Base-by-base conservation (phyloP, 2,888 invertebrate genomes). In the Oegoconia quadripuncta region DNA sequence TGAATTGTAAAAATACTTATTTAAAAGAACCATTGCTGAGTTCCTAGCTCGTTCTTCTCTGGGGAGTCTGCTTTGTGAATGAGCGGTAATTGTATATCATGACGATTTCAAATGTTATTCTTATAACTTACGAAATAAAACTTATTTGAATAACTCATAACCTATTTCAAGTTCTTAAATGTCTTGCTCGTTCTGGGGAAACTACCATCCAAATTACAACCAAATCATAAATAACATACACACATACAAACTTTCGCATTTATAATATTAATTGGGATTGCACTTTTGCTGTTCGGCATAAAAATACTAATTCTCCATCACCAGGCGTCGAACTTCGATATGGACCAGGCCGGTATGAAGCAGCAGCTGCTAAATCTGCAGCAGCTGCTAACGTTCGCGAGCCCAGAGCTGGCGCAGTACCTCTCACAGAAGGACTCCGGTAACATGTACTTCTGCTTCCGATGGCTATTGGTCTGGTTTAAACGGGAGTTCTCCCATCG, bases 381-480 rank as follows among this genome's bases (percentile, higher is more conserved):
- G 55, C 92, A 92, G 26, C 83, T 99, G 38, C 76, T 98, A 9
- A 89, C 92, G 51, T 93, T 96, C 59, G 91, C 94, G 12, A 95
- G 96, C 67, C 97, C 97, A 0, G 91, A 92, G 42, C 89, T 99
- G 27, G 95, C 95, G 34, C 91, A 91, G 36, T 97, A 99, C 74
- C 89, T 99, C 47, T 92, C 93, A 39, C 90, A 90, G 44, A 95
- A 97, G 67, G 96, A 97, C 55, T 90, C 90, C 0, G 96, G 95
- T 3, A 98, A 99, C 73, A 97, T 99, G 96, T 99, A 97, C 80
- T 99, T 99, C 84, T 98, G 98, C 75, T 99, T 99, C 87, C 94
- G 99, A 7, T 99, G 99, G 98, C 90, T 99, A 17, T 89, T 99
- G 8, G 97, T 98, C 6, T 91, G 96, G 80, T 99, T 98, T 74